Base-by-base conservation (phyloP, 2,113 vertebrate genomes). In the Hemichromis elongatus region DNA sequence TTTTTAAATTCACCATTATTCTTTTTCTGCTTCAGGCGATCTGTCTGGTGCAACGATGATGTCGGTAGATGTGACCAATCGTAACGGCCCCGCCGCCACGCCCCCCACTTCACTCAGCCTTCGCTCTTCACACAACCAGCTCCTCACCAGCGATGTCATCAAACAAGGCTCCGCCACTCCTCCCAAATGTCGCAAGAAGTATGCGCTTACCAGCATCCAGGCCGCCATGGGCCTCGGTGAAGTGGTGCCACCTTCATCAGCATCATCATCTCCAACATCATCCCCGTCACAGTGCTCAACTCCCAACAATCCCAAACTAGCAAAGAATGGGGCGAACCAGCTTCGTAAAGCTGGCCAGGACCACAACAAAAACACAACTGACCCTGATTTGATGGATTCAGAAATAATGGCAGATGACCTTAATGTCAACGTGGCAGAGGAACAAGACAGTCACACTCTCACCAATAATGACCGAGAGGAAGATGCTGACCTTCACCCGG, bases 101-200 rank as follows among this genome's bases (percentile, higher is more conserved):
- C 99, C 99, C 0, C 99, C 99, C 1, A 98, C 96, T 61, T 98
- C 97, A 4, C 98, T 99, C 14, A 97, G 96, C 86, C 96, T 99
- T 66, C 97, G 97, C 79, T 98, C 98, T 83, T 99, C 99, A 2
- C 99, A 99, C 90, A 99, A 99, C 28, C 98, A 99, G 79, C 95
- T 98, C 1, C 93, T 99, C 63, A 97, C 97, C n/a, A 94, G 96
- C 0, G 98, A 99, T 16, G 96, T 98, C 53, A 91, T 93, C 79
- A 97, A 97, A 79, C 98, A 97, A 94, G 98, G 96, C 92, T 95
- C 94, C 1, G 96, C 92, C 94, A 99, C 98, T 0, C 98, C 98
- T 8, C 98, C 99, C 0, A 99, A 99, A 90, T 99, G 98, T 95
- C 96, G 98, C 88, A 99, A 99, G 83, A 99, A 99, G 90, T 99